phyloP scores from a whole-genome alignment of 2,888 invertebrate species.

The Oeneis ivallda region DNA sequence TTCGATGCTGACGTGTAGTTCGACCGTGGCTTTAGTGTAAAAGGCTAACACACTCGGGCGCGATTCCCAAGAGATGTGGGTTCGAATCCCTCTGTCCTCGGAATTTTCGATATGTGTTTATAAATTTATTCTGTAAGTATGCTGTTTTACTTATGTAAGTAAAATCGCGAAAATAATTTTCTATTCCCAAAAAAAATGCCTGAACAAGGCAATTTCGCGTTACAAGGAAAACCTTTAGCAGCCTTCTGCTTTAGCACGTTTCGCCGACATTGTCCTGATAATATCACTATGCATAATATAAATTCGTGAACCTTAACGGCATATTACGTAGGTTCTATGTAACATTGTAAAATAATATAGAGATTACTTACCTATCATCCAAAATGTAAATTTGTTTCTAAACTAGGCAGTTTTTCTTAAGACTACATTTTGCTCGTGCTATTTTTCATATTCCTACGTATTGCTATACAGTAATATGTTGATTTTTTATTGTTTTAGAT shows the following conservation, averaged over 20 bases:
- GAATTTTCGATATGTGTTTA: too few relatives aligned
- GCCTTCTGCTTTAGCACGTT: not conserved
- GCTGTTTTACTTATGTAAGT: not conserved
- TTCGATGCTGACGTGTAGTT: too few relatives aligned
- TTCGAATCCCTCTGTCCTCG: too few relatives aligned
- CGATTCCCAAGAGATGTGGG: too few relatives aligned
- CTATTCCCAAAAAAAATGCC: not conserved
- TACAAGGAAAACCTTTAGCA: slow-evolving; percentile 2
- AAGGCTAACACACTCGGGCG: too few relatives aligned
- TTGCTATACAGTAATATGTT: too few relatives aligned
- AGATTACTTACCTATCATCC: too few relatives aligned
- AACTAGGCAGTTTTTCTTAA: not conserved
- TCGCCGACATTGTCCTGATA: not conserved
- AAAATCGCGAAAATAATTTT: not conserved
- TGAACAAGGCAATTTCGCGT: not conserved
- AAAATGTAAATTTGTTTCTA: not conserved
- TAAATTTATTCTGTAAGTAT: too few relatives aligned
- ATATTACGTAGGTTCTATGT: not conserved
- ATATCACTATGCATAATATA: slow-evolving; percentile 3
- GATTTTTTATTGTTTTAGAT: too few relatives aligned
- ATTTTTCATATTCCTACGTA: too few relatives aligned
- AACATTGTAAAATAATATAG: not conserved
- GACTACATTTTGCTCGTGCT: too few relatives aligned
- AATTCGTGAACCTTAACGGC: not conserved
- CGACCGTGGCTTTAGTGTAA: too few relatives aligned